Evolutionary conservation across 2,888 invertebrate genomes (phyloP), one percentile per base, ranked within the genome.

Genomic region (Luperina testacea): DNA sequence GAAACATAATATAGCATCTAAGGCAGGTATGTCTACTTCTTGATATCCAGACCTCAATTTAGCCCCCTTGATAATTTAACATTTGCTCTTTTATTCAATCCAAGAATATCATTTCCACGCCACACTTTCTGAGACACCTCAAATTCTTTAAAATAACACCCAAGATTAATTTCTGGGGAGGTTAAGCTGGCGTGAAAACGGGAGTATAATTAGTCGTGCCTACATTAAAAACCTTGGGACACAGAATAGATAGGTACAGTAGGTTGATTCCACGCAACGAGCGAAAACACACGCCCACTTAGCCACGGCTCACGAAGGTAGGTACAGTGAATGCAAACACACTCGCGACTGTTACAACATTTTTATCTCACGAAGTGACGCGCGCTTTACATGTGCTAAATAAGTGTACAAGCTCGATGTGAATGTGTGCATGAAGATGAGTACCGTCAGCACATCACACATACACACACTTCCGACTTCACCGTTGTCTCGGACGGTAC

Each of bases 151-250:
- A 83, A 82, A 71, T 65, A 73, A 82, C 86, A 80, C 64, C 85
- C 80, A 81, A 81, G 73, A 88, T 74, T 83, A 81, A 83, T 86
- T 81, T 81, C 78, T 80, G 65, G 68, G 63, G 80, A 84, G 87
- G 68, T 84, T 84, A 87, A 87, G 84, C 75, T 84, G 64, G 78
- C 84, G 75, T 84, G 87, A 86, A 86, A 84, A 70, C 73, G 72
- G 71, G n/a, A 42, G 65, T 75, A 80, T 86, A 89, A 88, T 89
- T 82, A 84, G 84, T 77, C 82, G 82, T 82, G 82, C 81, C 81
- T 85, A 82, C 87, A 89, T 89, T 90, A 87, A 84, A 90, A 91
- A 88, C 86, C 87, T 87, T 87, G 76, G 20, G 15, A 32, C n/a
- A 38, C 2, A 51, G 15, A 82, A 65, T n/a, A 65, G 7, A 32